A percentile compares a stretch with the other conserved stretches of the same genome.
Evolutionary conservation across 1,140 invertebrate genomes (phyloP).

Genomic region (Drosophila pseudoobscura): DNA sequence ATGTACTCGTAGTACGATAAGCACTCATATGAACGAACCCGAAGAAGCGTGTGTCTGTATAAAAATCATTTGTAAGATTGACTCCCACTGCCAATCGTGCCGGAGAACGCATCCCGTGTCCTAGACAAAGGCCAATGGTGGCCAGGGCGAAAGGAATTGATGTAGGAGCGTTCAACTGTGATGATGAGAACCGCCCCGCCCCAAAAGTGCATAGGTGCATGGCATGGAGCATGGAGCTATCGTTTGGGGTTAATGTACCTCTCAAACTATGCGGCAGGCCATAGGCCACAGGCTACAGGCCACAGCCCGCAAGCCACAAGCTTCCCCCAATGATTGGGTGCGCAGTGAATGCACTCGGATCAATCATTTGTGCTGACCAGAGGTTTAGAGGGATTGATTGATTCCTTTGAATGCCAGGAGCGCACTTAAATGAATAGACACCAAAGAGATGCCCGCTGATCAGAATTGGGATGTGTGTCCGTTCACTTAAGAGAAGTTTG

Average conservation of each 20-base stretch:
- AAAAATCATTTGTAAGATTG: slow-evolving; percentile 35
- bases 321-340: slow-evolving; percentile 16
- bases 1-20: no score
- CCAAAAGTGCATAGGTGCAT: slow-evolving; percentile 3
- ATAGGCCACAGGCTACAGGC: background rate
- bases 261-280: slow-evolving; percentile 2
- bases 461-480: no score
- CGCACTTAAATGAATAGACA: no score
- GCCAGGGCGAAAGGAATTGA: slow-evolving; percentile 39
- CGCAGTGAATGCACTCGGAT: slow-evolving; percentile 7
- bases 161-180: slow-evolving; percentile 54
- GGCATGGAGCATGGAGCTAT: slow-evolving; percentile 37
- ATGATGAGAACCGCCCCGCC: slow-evolving; percentile 11
- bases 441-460: no score
- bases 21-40: no score
- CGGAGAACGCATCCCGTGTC: slow-evolving; percentile 24
- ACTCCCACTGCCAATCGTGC: background rate
- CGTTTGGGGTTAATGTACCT: slow-evolving; percentile 22
- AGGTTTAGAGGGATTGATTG: no score
- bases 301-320: background rate
- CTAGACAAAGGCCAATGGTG: slow-evolving; percentile 19
- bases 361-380: slow-evolving; percentile 5
- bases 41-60: slow-evolving; percentile 11
- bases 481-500: no score
- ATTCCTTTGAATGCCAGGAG: no score